Conservation (phyloP, 1,140 invertebrate genomes). For the Colletes latitarsis region DNA sequence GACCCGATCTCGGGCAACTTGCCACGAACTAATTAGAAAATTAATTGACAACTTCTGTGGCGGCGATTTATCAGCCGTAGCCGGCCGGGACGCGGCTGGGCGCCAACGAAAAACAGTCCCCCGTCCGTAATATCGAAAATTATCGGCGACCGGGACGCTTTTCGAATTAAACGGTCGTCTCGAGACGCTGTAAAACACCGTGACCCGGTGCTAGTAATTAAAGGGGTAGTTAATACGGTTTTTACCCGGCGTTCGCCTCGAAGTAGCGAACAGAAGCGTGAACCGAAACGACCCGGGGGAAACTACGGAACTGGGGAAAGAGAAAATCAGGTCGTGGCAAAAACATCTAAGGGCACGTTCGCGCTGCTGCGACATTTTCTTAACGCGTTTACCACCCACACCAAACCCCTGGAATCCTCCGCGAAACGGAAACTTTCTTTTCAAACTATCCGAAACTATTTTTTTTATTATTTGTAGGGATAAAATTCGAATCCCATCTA, state of each 20-base stretch:
- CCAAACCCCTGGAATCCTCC: no score
- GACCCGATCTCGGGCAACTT: slow-evolving; percentile 20
- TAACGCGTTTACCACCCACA: no score
- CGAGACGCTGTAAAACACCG: slow-evolving; percentile 46
- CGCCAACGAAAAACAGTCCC: neutral
- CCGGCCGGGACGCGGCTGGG: neutral
- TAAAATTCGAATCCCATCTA: no score
- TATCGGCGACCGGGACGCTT: slow-evolving; percentile 41
- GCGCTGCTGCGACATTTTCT: neutral
- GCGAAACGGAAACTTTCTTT: no score
- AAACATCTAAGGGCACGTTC: neutral
- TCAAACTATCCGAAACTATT: no score
- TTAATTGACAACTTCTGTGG: slow-evolving; percentile 56
- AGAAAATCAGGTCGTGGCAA: neutral
- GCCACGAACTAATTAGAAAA: slow-evolving; percentile 61
- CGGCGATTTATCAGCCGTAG: slow-evolving; percentile 51
- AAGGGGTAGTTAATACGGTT: slow-evolving; percentile 59
- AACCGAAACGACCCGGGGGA: neutral
- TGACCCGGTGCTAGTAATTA: slow-evolving; percentile 51
- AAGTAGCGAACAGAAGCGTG: neutral
- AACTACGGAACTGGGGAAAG: slow-evolving; percentile 3
- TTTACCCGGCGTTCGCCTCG: slow-evolving; percentile 17
- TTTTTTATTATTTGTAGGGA: no score
- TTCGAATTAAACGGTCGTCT: slow-evolving; percentile 47
- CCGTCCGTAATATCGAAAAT: slow-evolving; percentile 49